Evolutionary conservation across 2,888 invertebrate genomes (phyloP).

Genomic region (Nineta flava): DNA sequence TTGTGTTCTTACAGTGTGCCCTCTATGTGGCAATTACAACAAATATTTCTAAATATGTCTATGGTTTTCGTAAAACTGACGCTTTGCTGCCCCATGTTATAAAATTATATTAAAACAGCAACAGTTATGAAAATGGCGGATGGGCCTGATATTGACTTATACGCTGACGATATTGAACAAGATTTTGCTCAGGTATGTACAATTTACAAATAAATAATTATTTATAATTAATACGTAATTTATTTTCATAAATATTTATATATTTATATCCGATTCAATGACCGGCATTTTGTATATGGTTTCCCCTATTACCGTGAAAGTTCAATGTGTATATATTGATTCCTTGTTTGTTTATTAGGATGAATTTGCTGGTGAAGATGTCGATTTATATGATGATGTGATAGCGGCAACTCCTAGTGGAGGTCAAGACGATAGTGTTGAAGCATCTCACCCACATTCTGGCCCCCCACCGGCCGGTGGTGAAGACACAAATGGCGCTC

Average conservation of each 20-base stretch:
- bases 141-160: slow-evolving; percentile 91
- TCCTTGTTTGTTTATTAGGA: slow-evolving; percentile 34
- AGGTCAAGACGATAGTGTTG: slow-evolving; percentile 40
- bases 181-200: slow-evolving; percentile 67
- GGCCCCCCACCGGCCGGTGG: slow-evolving; percentile 30
- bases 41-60: no score
- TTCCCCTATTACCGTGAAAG: background rate
- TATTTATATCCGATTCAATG: background rate
- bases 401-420: slow-evolving; percentile 60
- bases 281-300: background rate
- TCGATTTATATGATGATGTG: slow-evolving; percentile 91
- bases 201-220: background rate
- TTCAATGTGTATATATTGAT: background rate
- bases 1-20: no score
- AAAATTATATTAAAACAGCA: no score
- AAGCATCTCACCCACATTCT: slow-evolving; percentile 37
- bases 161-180: slow-evolving; percentile 91
- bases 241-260: background rate
- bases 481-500: slow-evolving; percentile 57
- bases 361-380: slow-evolving; percentile 72
- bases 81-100: no score
- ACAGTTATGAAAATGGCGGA: slow-evolving; percentile 60
- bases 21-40: no score
- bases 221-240: background rate
- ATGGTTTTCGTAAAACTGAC: no score